A percentile compares a stretch with the other conserved stretches of the same genome.
Evolutionary conservation across 2,113 vertebrate genomes (phyloP).

Genomic region (Heterochromis multidens): DNA sequence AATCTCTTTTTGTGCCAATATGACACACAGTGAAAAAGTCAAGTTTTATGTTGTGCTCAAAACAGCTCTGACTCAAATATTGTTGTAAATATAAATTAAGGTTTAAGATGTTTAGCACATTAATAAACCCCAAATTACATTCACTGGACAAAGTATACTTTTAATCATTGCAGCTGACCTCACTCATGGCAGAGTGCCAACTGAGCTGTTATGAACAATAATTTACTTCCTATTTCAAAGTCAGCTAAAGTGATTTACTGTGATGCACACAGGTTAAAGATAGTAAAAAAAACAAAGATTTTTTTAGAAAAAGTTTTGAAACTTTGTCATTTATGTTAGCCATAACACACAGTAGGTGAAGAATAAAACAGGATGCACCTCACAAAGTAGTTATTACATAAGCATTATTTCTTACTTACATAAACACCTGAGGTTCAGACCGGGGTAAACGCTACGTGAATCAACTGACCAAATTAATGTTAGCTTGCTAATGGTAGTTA

Average conservation of each 20-base stretch:
- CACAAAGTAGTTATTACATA: not conserved
- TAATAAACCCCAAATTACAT: not conserved
- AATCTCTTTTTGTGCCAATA: not conserved
- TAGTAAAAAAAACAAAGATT: no score
- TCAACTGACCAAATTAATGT: not conserved
- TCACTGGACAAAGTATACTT: not conserved
- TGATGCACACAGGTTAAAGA: accelerated
- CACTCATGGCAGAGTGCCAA: not conserved
- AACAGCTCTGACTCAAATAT: not conserved
- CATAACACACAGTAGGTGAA: not conserved
- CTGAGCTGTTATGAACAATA: not conserved
- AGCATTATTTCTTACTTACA: not conserved
- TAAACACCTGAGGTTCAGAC: not conserved
- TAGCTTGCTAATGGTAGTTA: not conserved
- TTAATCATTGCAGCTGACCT: not conserved
- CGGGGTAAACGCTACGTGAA: not conserved
- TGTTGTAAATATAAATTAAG: not conserved
- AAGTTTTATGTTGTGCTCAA: not conserved
- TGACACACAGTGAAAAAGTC: not conserved
- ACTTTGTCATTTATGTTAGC: accelerated
- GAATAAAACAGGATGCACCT: not conserved
- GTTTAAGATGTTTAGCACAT: not conserved
- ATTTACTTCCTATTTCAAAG: not conserved
- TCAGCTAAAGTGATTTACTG: not conserved
- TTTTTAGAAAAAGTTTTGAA: not conserved